phyloP scores from a whole-genome alignment of 1,140 invertebrate species.

The Aphis craccivora region DNA sequence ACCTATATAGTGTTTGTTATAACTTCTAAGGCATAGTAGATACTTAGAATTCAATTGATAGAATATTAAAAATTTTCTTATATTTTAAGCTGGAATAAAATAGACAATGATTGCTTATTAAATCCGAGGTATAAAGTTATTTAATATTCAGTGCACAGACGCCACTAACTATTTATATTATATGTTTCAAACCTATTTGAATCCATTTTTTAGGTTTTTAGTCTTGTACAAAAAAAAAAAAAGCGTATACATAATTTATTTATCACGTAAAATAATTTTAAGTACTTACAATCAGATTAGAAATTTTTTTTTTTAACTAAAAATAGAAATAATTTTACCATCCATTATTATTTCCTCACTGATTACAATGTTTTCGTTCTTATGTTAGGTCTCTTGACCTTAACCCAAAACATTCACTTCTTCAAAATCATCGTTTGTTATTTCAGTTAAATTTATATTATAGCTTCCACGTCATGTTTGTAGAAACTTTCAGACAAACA shows the following conservation, averaged over 20 bases:
- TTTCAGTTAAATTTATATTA: background rate
- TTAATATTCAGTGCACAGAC: background rate
- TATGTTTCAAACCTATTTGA: background rate
- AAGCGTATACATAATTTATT: too few relatives aligned
- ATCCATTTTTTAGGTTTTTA: background rate
- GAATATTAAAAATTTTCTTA: background rate
- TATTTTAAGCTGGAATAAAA: background rate
- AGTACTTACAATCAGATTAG: background rate
- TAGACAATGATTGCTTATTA: background rate
- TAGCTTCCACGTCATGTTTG: too few relatives aligned
- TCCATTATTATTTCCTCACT: background rate
- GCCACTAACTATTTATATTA: background rate
- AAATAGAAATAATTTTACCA: slow-evolving; percentile 23
- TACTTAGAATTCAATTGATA: background rate
- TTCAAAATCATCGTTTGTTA: background rate
- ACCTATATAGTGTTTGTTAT: too few relatives aligned
- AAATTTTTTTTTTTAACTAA: background rate
- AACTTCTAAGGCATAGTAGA: background rate
- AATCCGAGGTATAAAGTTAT: background rate
- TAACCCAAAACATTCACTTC: slow-evolving; percentile 17
- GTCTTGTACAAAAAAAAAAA: too few relatives aligned
- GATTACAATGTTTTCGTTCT: background rate
- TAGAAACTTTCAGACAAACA: background rate
- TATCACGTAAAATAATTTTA: background rate
- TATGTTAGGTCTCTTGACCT: background rate